Evolutionary conservation across 2,797 vertebrate genomes (phyloP).

Genomic region (Danio kyathit): DNA sequence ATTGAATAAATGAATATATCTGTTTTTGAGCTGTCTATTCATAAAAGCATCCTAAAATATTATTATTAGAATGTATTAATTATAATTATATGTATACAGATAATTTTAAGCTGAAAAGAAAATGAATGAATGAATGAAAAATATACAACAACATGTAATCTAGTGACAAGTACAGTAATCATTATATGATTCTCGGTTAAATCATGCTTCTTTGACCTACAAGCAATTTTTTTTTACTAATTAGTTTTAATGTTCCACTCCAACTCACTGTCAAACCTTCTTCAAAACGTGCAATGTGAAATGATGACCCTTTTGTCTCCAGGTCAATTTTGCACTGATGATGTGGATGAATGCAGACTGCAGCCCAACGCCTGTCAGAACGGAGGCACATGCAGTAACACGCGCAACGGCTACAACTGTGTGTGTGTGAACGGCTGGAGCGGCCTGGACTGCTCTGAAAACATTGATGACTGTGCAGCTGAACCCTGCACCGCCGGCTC

Average conservation of each 20-base stretch:
- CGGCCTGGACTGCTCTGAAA: constrained; percentile 83
- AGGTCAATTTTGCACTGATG: constrained; percentile 86
- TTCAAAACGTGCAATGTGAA: background rate
- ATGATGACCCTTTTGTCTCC: background rate
- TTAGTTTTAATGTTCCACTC: background rate
- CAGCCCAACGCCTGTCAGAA: constrained; percentile 88
- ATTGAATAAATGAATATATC: no score
- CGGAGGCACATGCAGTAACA: constrained; percentile 84
- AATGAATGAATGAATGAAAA: background rate
- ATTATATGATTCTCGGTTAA: background rate
- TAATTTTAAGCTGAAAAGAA: no score
- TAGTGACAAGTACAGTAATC: no score
- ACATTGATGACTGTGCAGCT: constrained; percentile 83
- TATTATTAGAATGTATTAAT: no score
- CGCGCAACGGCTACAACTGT: constrained; percentile 76
- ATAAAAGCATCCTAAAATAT: no score
- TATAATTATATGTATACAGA: no score
- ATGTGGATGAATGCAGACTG: constrained; percentile 85
- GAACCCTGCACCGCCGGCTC: constrained; percentile 78
- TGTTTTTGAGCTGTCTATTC: no score
- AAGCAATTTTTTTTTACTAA: no score
- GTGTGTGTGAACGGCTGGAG: constrained; percentile 87
- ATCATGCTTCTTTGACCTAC: background rate
- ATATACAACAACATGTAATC: background rate
- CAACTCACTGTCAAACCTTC: background rate